Evolutionary conservation across 2,888 invertebrate species (phyloP), one percentile per base, ranked within the genome.

Genomic region (Drosophila pegasa): DNA sequence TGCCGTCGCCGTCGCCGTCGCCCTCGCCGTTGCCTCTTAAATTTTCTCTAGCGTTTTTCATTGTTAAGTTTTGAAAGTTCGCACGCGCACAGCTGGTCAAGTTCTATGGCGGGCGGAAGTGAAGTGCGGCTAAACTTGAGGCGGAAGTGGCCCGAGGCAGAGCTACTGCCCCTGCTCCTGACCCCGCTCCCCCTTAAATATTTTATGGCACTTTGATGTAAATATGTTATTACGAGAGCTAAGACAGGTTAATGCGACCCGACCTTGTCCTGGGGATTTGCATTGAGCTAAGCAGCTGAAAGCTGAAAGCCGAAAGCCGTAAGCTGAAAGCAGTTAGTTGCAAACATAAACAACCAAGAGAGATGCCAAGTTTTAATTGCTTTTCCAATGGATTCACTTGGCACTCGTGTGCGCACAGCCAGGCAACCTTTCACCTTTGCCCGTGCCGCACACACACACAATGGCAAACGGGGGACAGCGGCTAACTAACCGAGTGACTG

Each of bases 61-160:
- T 75, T 54, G 66, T 62, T 65, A 72, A 72, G 63, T 77, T 80
- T 80, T 58, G 43, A 76, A 76, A 77, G 61, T 76, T 78, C 43
- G 47, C n/a, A 16, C 12, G 38, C 64, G 38, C 55, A 62, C 64
- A 77, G 74, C 78, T 58, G 58, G 75, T 69, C 59, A 60, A 69
- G 70, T 51, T 69, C 29, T 54, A 51, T 38, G 54, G 50, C 57
- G 43, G 56, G 62, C 55, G 43, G 57, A 70, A 57, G 57, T 70
- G 31, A 20, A 33, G 38, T 47, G 68, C 38, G 70, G 56, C 43
- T 47, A 52, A 70, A 79, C 80, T 59, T 51, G 14, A 43, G 41
- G 22, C 62, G 70, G 63, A 63, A 52, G 62, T 57, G 56, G 35
- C 35, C 20, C 20, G 16, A 35, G 8, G 27, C 29, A 18, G 18